Evolutionary conservation across 2,888 invertebrate genomes (phyloP), one percentile per base, ranked within the genome.

Genomic region (Carterocephalus palaemon): DNA sequence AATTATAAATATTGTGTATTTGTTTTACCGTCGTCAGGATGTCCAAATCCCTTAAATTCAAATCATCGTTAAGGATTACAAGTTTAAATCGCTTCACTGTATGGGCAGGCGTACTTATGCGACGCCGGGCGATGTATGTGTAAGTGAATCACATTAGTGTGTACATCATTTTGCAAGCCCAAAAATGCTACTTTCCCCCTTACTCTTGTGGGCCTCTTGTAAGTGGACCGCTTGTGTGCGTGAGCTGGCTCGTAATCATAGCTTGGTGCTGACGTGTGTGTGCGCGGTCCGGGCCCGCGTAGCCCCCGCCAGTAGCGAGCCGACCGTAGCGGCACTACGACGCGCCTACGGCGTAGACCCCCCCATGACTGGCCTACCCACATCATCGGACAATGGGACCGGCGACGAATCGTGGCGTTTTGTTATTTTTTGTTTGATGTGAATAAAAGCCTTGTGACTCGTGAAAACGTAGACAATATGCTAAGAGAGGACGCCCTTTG

Each of bases 41-140:
- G 68, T 73, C 65, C 59, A 70, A 76, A 79, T 77, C 72, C 74
- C 68, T 74, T 74, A 76, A 77, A 82, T 80, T 79, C 74, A 80
- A 83, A 84, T 84, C 74, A 82, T 82, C 79, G 74, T 80, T 74
- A 72, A 69, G 79, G 81, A 82, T 85, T 82, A 84, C 79, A 85
- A 84, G 77, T 84, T 84, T 76, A 79, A 80, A 79, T 80, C 79
- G 77, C 66, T 72, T 70, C 63, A 62, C 73, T 73, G 75, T 77
- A 75, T 68, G 63, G 64, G 64, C 70, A 70, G 63, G 65, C 67
- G 64, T 62, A 66, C 58, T 65, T 65, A 69, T 67, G 70, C 66
- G 69, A 70, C 57, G 57, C 57, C 46, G 10, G 49, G 32, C 36
- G 20, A 22, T 51, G 40, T 43, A 29, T 49, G 84, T 85, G 77